Evolutionary conservation across 2,888 invertebrate genomes (phyloP), one percentile per base, ranked within the genome.

Genomic region (Megalurothrips usitatus): DNA sequence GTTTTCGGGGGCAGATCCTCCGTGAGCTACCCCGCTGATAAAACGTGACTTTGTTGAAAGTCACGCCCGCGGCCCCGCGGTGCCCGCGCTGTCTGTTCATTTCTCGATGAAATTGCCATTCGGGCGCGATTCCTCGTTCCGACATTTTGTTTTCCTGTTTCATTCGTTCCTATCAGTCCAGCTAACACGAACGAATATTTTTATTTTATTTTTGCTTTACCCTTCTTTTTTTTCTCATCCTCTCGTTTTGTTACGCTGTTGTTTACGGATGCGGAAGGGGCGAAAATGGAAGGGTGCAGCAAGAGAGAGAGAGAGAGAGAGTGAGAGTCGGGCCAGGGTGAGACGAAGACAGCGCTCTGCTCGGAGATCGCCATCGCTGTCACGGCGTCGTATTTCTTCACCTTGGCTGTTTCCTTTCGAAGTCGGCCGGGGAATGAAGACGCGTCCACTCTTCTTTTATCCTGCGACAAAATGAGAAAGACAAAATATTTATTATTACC

Each of bases 21-120:
- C 58, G 58, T 58, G 58, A 58, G 58, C 58, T n/a, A 58, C 58
- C 58, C 58, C 58, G 58, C 58, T 58, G 58, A 58, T 58, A 58
- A 58, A 58, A 58, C 58, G 58, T 58, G 58, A 58, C 58, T 19
- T n/a, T 58, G 58, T n/a, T 17, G 58, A 58, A 58, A 58, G 58
- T 58, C 58, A n/a, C 58, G 34, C 34, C 58, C 58, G 58, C 17
- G 58, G 14, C 17, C 58, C 58, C 58, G 58, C 58, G 6, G 3
- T 19, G 12, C 10, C 52, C 6, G 6, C 19, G 14, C 52, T n/a
- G 52, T 52, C 52, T 19, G 52, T 58, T 58, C 58, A 58, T 58
- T 19, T 58, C 58, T 58, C 19, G 58, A 58, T 58, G n/a, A 58
- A 58, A 58, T 19, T 1, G 58, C n/a, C n/a, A n/a, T 58, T 58